Percentiles rank a stretch among this genome's conserved stretches.
phyloP scores from a whole-genome alignment of 2,113 vertebrate species.

The Diphyllodes magnificus region DNA sequence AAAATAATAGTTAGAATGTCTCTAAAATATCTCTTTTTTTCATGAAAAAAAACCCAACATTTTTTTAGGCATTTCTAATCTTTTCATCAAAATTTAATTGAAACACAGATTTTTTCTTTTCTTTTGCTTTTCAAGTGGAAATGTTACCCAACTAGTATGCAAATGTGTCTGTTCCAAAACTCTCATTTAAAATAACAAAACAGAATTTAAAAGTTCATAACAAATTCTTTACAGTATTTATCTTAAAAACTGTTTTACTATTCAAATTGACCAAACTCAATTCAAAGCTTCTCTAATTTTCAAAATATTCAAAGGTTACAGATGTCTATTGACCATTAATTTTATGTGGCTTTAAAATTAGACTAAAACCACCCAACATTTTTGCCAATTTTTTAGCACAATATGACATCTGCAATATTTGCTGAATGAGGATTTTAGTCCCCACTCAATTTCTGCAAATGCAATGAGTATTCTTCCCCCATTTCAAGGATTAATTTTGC shows the following conservation, averaged over 20 bases:
- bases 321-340: neutral
- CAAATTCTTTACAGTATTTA: neutral
- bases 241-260: neutral
- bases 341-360: neutral
- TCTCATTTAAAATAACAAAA: neutral
- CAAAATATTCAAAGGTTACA: neutral
- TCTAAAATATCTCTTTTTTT: neutral
- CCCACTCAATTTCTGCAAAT: slow-evolving; percentile 17
- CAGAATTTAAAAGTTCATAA: neutral
- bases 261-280: neutral
- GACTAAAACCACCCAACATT: neutral
- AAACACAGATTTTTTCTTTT: neutral
- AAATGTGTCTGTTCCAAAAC: neutral
- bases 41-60: neutral
- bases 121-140: neutral
- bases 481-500: slow-evolving; percentile 42
- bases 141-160: neutral
- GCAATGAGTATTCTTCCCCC: neutral
- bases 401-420: slow-evolving; percentile 4
- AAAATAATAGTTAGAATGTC: neutral
- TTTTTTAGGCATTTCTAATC: neutral
- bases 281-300: neutral
- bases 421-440: slow-evolving; percentile 21
- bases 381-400: neutral
- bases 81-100: neutral